Base-by-base conservation (phyloP, 2,113 vertebrate species). In the Ictalurus furcatus region DNA sequence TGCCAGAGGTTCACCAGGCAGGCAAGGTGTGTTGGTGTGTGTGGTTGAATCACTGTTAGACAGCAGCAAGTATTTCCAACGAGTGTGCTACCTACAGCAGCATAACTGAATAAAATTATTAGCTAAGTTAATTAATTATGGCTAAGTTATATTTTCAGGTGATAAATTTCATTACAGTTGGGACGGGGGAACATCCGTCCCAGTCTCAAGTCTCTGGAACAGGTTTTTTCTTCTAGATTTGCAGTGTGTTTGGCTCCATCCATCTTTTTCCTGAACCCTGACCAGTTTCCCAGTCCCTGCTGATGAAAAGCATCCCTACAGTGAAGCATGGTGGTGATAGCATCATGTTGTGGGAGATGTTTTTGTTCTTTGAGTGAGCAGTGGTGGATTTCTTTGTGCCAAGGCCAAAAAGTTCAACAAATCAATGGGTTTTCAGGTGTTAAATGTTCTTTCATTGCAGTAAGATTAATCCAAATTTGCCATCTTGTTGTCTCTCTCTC, bases 1-100 rank as follows among this genome's bases (percentile, higher is more conserved):
- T 28, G 14, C 2, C 2, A 78, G 4, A 44, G 90, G 90, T 63
- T n/a, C 25, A 19, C 9, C 0, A 1, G 90, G 90, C 28, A 4
- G 0, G 3, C 4, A 13, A 65, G 90, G 90, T 91, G 17, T 87
- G 90, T 85, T 19, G 11, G 0, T 69, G 2, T 30, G 6, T 84
- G 9, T 76, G 69, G 9, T 48, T 69, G 6, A 9, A 52, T 48
- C 37, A 9, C 28, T 80, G 37, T 61, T 37, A 56, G 1, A 63
- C 12, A 6, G 14, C 16, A n/a, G 59, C 16, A 16, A n/a, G 76
- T 79, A 79, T 79, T 79, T n/a, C 76, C 37, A 76, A 76, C 21
- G 37, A 23, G 37, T 74, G 73, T 23, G 9, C 17, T 48, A 28
- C 37, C n/a, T n/a, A 54, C 44, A 54, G 11, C 3, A 9, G 44